Conservation (phyloP, 2,888 invertebrate species). For the Branchinecta sandiegonensis region DNA sequence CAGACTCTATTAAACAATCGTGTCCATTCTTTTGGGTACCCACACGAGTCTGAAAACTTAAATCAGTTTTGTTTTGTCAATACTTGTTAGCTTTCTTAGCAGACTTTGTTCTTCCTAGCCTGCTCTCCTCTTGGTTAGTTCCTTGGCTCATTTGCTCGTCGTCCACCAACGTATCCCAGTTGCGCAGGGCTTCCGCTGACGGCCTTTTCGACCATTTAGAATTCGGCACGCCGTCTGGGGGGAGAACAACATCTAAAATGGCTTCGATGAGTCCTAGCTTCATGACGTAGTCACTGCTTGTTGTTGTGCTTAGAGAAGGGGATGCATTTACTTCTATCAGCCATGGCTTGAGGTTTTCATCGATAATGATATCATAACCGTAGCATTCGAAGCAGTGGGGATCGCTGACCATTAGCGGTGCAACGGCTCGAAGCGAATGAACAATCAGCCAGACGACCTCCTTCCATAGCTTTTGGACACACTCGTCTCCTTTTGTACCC, state of each 20-base stretch:
- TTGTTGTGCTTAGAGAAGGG: slow-evolving; percentile 83
- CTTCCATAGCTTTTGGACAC: slow-evolving; percentile 69
- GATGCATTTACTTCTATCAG: slow-evolving; percentile 88
- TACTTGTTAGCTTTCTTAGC: too few species aligned
- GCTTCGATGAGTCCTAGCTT: slow-evolving; percentile 89
- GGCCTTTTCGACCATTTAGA: slow-evolving; percentile 76
- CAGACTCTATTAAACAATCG: too few species aligned
- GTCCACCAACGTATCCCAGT: slow-evolving; percentile 68
- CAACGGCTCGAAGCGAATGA: slow-evolving; percentile 81
- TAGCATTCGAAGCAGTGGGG: slow-evolving; percentile 86
- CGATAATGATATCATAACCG: slow-evolving; percentile 91
- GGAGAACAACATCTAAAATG: slow-evolving; percentile 73
- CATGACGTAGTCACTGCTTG: slow-evolving; percentile 79
- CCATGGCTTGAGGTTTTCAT: slow-evolving; percentile 86
- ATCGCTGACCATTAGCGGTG: slow-evolving; percentile 69
- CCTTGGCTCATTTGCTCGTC: slow-evolving; percentile 43
- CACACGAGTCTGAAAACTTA: too few species aligned
- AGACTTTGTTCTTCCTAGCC: too few species aligned
- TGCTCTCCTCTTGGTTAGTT: too few species aligned
- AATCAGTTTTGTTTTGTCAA: too few species aligned
- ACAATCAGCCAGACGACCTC: slow-evolving; percentile 62
- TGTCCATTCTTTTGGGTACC: too few species aligned
- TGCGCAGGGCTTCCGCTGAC: slow-evolving; percentile 53
- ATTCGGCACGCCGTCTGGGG: slow-evolving; percentile 71
- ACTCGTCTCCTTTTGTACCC: slow-evolving; percentile 49